phyloP scores from a whole-genome alignment of 1,140 invertebrate genomes.

The Pectinophora gossypiella region DNA sequence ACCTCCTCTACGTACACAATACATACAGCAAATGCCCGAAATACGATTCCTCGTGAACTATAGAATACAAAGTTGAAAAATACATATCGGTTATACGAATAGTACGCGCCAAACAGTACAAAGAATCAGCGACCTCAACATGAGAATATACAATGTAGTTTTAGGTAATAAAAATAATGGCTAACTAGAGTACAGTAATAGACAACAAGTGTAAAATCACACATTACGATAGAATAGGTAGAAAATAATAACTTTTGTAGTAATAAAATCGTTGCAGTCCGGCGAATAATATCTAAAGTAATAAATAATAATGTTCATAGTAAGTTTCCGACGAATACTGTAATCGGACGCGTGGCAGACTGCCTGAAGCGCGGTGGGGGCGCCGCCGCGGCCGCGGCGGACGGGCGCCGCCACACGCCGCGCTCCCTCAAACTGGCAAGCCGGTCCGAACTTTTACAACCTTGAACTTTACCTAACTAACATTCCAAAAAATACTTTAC shows the following conservation, averaged over 20 bases:
- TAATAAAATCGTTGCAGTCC: constrained; percentile 2
- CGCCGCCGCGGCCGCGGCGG: background rate
- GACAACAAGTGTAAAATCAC: constrained; percentile 1
- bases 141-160: constrained; percentile 36
- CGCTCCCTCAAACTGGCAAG: background rate
- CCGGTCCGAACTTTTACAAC: background rate
- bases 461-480: too few species aligned
- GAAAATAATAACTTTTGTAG: background rate
- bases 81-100: constrained; percentile 4
- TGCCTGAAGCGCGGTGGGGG: constrained; percentile 3
- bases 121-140: constrained; percentile 27
- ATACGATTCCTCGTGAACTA: constrained; percentile 36
- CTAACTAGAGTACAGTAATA: constrained; percentile 20
- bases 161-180: constrained; percentile 71
- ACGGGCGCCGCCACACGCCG: background rate
- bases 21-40: constrained; percentile 37
- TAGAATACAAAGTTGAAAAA: constrained; percentile 42
- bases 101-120: background rate
- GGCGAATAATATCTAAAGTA: constrained; percentile 22
- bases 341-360: constrained; percentile 7
- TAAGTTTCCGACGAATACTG: constrained; percentile 20
- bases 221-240: background rate
- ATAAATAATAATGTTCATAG: constrained; percentile 3
- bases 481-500: too few species aligned
- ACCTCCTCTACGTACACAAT: constrained; percentile 45